phyloP scores from a whole-genome alignment of 2,797 vertebrate genomes.

The Cryptoprocta ferox region DNA sequence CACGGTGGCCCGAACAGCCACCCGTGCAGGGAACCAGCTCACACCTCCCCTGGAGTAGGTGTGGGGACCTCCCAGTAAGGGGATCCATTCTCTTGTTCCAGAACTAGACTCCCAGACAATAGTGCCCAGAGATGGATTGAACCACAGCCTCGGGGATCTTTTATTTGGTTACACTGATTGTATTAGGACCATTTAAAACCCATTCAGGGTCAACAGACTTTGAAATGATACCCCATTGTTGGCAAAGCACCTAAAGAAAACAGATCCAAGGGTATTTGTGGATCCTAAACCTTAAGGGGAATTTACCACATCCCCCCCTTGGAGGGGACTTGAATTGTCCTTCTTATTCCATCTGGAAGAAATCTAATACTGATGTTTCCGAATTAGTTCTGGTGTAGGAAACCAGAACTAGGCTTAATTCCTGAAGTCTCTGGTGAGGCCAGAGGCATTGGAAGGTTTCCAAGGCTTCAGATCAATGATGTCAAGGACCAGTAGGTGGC shows the following conservation, averaged over 20 bases:
- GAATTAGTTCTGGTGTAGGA: background rate
- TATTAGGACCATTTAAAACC: background rate
- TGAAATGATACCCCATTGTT: background rate
- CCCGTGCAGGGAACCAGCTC: background rate
- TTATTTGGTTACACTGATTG: background rate
- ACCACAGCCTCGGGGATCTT: background rate
- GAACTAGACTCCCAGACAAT: background rate
- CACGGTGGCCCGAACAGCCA: background rate
- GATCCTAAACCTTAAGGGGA: background rate
- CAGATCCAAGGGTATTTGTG: background rate
- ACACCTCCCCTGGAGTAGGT: fast-evolving
- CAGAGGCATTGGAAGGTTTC: background rate
- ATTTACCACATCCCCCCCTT: background rate
- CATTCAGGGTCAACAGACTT: background rate
- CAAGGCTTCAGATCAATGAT: fast-evolving
- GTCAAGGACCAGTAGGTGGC: background rate
- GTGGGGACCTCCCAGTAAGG: background rate
- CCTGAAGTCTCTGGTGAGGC: background rate
- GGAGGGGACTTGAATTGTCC: background rate
- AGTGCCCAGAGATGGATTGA: background rate
- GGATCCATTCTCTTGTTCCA: background rate
- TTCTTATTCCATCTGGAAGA: background rate
- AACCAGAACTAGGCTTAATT: too few species aligned
- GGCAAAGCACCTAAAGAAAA: background rate
- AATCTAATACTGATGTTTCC: background rate